A percentile compares a stretch with the other conserved stretches of the same genome.
phyloP scores from a whole-genome alignment of 2,888 invertebrate species.

The Hirtodrosophila duncani region DNA sequence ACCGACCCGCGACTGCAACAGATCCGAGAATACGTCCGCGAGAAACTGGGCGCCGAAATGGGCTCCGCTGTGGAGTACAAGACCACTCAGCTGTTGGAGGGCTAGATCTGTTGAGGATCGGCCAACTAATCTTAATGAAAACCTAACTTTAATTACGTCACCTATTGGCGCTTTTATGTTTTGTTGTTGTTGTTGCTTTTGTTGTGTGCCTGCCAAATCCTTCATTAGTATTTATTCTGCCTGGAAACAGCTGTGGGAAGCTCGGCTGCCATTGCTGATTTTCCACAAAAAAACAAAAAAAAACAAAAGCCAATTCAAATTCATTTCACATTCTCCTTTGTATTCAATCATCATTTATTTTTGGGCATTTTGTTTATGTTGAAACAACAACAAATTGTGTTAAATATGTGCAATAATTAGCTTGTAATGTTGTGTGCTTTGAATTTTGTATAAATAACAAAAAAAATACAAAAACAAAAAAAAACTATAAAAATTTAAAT shows the following conservation, averaged over 20 bases:
- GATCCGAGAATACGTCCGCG: slow-evolving; percentile 61
- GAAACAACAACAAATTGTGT: slow-evolving; percentile 49
- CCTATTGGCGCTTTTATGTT: slow-evolving; percentile 2
- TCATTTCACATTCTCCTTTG: slow-evolving; percentile 19
- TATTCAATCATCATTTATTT: slow-evolving; percentile 13
- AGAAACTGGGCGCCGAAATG: slow-evolving; percentile 72
- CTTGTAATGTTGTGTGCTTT: slow-evolving; percentile 44
- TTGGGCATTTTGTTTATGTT: slow-evolving; percentile 12
- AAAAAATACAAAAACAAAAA: slow-evolving; percentile 31
- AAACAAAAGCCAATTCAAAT: slow-evolving; percentile 11
- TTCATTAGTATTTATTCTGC: slow-evolving; percentile 58
- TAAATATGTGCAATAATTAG: slow-evolving; percentile 67
- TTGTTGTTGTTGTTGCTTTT: slow-evolving; percentile 33
- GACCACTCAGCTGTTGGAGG: slow-evolving; percentile 64
- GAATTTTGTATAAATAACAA: slow-evolving; percentile 31
- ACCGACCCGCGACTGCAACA: slow-evolving; percentile 54
- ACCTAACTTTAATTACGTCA: not conserved
- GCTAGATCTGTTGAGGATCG: slow-evolving; percentile 24
- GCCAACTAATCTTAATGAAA: no score
- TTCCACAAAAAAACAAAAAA: no score
- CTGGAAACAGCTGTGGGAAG: not conserved
- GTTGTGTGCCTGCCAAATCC: slow-evolving; percentile 27
- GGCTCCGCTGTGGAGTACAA: slow-evolving; percentile 67
- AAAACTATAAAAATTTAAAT: no score
- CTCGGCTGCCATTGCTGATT: not conserved